Evolutionary conservation across 2,888 invertebrate species (phyloP), one percentile per base, ranked within the genome.

Genomic region (Onchidella celtica): DNA sequence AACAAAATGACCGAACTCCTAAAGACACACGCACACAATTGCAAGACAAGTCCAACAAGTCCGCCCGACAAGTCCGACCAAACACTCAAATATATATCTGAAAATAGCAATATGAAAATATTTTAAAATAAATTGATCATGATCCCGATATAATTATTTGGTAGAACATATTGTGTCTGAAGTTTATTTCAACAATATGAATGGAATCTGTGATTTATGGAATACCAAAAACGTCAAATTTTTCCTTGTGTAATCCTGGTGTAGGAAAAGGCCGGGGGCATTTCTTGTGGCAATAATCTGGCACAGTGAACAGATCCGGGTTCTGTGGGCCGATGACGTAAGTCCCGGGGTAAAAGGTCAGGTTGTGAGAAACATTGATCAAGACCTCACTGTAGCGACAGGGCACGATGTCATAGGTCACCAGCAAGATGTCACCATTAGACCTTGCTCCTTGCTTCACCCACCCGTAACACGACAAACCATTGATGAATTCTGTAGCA

Each of bases 391-490:
- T 47, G 47, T 47, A 47, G 9, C 47, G 6, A 47, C 47, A 47
- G 47, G 47, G 47, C 47, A 47, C 47, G 17, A 47, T 47, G 47
- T 47, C 47, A 17, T 47, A 47, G 47, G 47, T 47, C 47, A 47
- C 47, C 17, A 47, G 47, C 6, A n/a, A 27, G 17, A 55, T 21
- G 55, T 72, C 72, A 27, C 24, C 40, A 3, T 36, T 27, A 3
- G 72, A 21, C 2, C 40, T 55, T 17, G 72, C 72, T 11, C 72
- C 72, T 55, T 40, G n/a, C 72, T 72, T 72, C 14, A n/a, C 72
- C 14, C 34, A 72, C 17, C 72, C 72, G 27, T 72, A 72, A 55
- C 72, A 72, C 2, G 21, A 14, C 17, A 47, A 14, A 27, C 29
- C 29, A 27, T 72, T 72, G 14, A 72, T 72, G n/a, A 3, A 24